phyloP scores from a whole-genome alignment of 1,140 invertebrate genomes.

The Habropoda laboriosa region DNA sequence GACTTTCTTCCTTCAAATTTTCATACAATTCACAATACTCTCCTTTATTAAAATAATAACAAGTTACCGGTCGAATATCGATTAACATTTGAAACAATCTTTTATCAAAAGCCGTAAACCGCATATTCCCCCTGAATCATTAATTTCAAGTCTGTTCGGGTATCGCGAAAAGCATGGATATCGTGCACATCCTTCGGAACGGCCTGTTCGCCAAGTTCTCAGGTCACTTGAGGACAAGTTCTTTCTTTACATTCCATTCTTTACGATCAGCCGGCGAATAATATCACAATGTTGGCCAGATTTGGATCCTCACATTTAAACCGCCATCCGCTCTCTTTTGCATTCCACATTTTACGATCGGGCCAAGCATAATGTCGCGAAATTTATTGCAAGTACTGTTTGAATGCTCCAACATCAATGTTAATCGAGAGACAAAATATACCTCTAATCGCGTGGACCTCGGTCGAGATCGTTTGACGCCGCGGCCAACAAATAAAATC shows the following conservation, averaged over 20 bases:
- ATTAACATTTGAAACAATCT: background rate
- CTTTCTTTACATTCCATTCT: conserved; percentile 52
- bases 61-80: too few species aligned
- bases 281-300: conserved; percentile 51
- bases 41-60: too few species aligned
- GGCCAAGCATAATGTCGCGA: conserved; percentile 28
- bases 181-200: background rate
- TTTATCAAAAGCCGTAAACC: background rate
- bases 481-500: background rate
- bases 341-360: conserved; percentile 51
- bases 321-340: conserved; percentile 34
- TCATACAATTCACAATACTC: too few species aligned
- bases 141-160: background rate
- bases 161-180: background rate
- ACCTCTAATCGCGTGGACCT: conserved; percentile 9
- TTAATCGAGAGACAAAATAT: conserved; percentile 19
- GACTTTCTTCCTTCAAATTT: too few species aligned
- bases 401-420: background rate
- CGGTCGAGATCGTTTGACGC: background rate
- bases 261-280: conserved; percentile 49
- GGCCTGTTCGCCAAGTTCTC: conserved; percentile 24
- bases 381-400: conserved; percentile 34
- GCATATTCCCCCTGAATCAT: background rate
- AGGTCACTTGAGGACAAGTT: conserved; percentile 43
- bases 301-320: conserved; percentile 32